phyloP scores from a whole-genome alignment of 2,797 vertebrate species.

The Neosalanx taihuensis region DNA sequence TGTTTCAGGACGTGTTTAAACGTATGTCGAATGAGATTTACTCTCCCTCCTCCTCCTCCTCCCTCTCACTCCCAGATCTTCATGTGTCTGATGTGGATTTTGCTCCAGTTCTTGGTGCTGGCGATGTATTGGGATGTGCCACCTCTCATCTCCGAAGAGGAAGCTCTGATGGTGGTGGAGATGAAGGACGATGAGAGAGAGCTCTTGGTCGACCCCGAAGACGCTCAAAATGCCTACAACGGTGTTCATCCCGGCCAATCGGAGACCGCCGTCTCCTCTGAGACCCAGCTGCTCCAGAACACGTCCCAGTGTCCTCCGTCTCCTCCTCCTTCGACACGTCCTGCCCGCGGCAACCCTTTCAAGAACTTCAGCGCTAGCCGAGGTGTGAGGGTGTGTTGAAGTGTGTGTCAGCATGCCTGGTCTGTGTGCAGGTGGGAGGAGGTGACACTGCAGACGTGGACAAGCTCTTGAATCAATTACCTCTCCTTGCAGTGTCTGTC shows the following conservation, averaged over 20 bases:
- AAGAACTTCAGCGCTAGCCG: constrained; percentile 31
- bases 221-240: constrained; percentile 34
- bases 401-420: background rate
- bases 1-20: background rate
- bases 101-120: constrained; percentile 51
- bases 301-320: background rate
- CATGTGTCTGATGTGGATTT: constrained; percentile 59
- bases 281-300: background rate
- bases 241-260: constrained; percentile 18
- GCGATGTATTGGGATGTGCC: constrained; percentile 54
- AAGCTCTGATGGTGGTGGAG: background rate
- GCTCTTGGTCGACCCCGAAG: constrained; percentile 14
- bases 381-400: constrained; percentile 33
- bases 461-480: too few species aligned
- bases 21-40: background rate
- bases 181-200: constrained; percentile 19
- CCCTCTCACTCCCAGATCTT: constrained; percentile 46
- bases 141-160: background rate
- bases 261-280: constrained; percentile 18
- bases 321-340: background rate
- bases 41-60: background rate
- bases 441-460: background rate
- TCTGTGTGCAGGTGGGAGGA: background rate
- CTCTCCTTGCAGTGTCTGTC: too few species aligned
- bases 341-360: background rate